phyloP scores from a whole-genome alignment of 2,797 vertebrate genomes.

The Enteromius treurensis region DNA sequence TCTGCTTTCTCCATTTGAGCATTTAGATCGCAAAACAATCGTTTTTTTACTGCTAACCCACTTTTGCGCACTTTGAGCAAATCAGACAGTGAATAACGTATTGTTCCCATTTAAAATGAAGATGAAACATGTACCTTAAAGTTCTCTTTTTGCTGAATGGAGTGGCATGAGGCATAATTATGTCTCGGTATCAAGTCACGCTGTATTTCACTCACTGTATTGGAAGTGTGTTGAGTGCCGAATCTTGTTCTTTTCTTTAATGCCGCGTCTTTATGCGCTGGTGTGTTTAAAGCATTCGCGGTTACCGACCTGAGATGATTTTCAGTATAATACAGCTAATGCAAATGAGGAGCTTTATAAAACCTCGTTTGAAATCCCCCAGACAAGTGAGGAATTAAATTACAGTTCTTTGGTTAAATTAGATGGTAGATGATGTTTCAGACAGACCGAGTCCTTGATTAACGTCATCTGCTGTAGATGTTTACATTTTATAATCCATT shows the following conservation, averaged over 20 bases:
- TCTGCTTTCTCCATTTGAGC: neutral
- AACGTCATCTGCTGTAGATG: neutral
- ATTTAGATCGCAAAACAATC: neutral
- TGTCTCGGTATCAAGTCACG: neutral
- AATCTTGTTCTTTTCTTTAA: constrained; percentile 1
- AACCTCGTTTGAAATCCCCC: constrained; percentile 6
- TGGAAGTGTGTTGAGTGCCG: neutral
- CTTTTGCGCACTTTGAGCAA: neutral
- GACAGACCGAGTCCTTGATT: constrained; percentile 20
- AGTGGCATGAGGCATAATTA: neutral
- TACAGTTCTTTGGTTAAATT: constrained; percentile 8
- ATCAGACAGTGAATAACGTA: neutral
- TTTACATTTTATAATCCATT: neutral
- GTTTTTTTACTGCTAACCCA: neutral
- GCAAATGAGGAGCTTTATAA: constrained; percentile 35
- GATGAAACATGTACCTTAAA: neutral
- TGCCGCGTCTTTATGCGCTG: neutral
- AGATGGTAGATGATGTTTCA: neutral
- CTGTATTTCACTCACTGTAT: neutral
- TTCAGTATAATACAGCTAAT: constrained; percentile 14
- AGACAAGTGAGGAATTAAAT: constrained; percentile 40
- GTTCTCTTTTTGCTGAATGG: neutral
- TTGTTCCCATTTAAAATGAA: neutral
- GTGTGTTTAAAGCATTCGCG: constrained; percentile 17
- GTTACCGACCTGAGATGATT: neutral